phyloP scores from a whole-genome alignment of 2,113 vertebrate genomes.

The Sakesphorus luctuosus region DNA sequence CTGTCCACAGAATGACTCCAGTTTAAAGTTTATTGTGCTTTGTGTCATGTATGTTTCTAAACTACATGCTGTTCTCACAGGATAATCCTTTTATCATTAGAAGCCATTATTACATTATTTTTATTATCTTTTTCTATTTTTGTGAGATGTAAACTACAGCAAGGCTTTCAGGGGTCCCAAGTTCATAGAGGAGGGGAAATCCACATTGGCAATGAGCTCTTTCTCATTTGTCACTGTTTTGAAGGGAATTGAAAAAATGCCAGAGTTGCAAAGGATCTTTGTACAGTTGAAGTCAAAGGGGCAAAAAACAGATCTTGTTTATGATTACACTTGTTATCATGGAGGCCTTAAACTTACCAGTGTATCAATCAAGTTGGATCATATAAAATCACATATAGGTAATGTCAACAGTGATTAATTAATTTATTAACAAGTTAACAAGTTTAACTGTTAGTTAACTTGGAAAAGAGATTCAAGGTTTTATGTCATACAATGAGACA shows the following conservation, averaged over 20 bases:
- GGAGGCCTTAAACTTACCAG: not conserved
- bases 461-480: not conserved
- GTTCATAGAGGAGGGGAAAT: not conserved
- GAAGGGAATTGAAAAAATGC: not conserved
- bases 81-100: not conserved
- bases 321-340: not conserved
- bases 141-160: not conserved
- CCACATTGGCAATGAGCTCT: not conserved
- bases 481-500: not conserved
- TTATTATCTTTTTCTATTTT: not conserved
- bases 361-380: not conserved
- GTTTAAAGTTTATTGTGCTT: not conserved
- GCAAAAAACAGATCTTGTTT: not conserved
- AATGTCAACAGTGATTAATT: not conserved
- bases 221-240: not conserved
- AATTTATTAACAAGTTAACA: not conserved
- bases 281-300: not conserved
- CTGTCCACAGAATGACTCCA: not conserved
- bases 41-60: fast-evolving
- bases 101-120: not conserved
- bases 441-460: not conserved
- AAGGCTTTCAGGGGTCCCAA: not conserved
- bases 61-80: not conserved
- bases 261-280: not conserved
- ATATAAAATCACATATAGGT: not conserved